Evolutionary conservation across 2,113 vertebrate species (phyloP).

Genomic region (Gallinago undulata): DNA sequence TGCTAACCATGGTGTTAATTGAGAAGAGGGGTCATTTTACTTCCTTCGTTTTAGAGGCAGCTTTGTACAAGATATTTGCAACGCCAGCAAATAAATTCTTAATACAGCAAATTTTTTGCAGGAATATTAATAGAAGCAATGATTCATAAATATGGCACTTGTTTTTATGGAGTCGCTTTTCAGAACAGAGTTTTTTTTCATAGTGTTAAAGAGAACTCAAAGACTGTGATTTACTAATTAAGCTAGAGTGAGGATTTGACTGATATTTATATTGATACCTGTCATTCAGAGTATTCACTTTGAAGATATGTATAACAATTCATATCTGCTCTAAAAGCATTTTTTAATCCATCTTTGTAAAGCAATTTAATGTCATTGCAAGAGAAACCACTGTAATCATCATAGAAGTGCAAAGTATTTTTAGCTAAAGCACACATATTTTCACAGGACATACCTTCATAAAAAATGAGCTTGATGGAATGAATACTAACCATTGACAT

Average conservation of each 20-base stretch:
- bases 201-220: neutral
- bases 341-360: constrained; percentile 2
- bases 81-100: neutral
- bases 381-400: neutral
- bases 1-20: neutral
- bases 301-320: neutral
- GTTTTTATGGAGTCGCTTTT: neutral
- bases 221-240: neutral
- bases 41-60: neutral
- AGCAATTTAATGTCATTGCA: neutral
- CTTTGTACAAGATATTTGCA: neutral
- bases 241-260: neutral
- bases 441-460: neutral
- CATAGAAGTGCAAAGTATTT: neutral
- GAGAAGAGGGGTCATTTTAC: neutral
- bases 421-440: neutral
- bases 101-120: neutral
- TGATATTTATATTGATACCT: neutral
- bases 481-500: neutral
- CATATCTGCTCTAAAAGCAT: neutral
- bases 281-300: neutral
- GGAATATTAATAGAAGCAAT: neutral
- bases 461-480: neutral
- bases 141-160: neutral
- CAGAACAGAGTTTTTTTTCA: neutral